phyloP scores from a whole-genome alignment of 2,113 vertebrate species.

The Misgurnus mizolepis region DNA sequence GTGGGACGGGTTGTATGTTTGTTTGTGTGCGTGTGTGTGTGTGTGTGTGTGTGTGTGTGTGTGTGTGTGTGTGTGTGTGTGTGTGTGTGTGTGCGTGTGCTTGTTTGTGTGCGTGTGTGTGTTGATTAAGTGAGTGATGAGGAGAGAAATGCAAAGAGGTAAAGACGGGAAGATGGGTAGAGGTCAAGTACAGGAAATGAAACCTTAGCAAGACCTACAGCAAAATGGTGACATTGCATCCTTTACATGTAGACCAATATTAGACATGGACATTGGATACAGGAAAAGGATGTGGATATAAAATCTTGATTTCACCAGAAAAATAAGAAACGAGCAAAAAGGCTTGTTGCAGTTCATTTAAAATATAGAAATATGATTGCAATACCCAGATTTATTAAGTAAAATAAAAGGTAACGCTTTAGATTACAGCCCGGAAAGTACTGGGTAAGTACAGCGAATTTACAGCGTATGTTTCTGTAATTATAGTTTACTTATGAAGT shows the following conservation, averaged over 20 bases:
- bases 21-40: slow-evolving; percentile 11
- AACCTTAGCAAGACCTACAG: slow-evolving; percentile 23
- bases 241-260: slow-evolving; percentile 39
- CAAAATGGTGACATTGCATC: slow-evolving; percentile 17
- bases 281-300: slow-evolving; percentile 25
- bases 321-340: no score
- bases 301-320: background rate
- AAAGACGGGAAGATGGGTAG: background rate
- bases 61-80: no score
- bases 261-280: slow-evolving; percentile 35
- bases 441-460: no score
- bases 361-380: no score
- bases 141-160: slow-evolving; percentile 9
- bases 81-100: background rate
- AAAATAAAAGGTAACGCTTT: no score
- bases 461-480: no score
- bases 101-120: slow-evolving; percentile 18
- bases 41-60: no score
- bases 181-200: slow-evolving; percentile 38
- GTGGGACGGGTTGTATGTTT: slow-evolving; percentile 3
- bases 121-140: slow-evolving; percentile 16
- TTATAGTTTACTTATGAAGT: no score
- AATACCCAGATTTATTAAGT: no score
- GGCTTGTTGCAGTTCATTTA: no score
- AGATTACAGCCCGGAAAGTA: no score